Base-by-base conservation (phyloP, 2,113 vertebrate genomes). In the Sialia sialis region DNA sequence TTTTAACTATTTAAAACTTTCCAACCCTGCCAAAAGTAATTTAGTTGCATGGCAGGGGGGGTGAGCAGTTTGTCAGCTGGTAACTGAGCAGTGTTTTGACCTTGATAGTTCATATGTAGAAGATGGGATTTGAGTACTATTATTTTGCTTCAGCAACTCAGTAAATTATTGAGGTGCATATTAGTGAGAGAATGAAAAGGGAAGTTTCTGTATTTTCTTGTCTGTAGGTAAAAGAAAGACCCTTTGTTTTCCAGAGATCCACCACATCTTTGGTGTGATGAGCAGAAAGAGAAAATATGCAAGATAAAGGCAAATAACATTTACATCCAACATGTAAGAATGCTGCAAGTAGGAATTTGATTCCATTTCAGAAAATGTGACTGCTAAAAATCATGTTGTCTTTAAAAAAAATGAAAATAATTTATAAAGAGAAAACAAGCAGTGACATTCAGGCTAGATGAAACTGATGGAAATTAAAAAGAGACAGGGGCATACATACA, bases 1-100 rank as follows among this genome's bases (percentile, higher is more conserved):
- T 83, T 93, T 95, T 96, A 96, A 96, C 89, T 95, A 55, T 96
- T 97, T 97, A 72, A 94, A 97, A 97, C 94, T 96, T 97, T 96
- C 90, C 63, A 89, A 70, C 64, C 72, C 84, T 97, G 73, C 93
- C 88, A 94, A 89, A 97, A 97, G 69, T 95, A 63, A 87, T 96
- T 93, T 91, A 84, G 58, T 86, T 95, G 82, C 74, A 13, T 88
- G 60, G 36, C 43, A 72, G 75, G 80, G 67, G 93, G 59, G 41
- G 20, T 70, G 46, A 87, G 51, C 38, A 48, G 44, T 90, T 80
- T 83, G 21, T 73, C 60, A 75, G 29, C 54, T 92, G 60, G 16
- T 84, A 84, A 56, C 44, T 85, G 77, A 87, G 48, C 43, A 34
- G 44, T 55, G 9, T 90, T 95, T 93, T 93, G 78, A 79, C 59